Evolutionary conservation across 2,113 vertebrate genomes (phyloP), one percentile per base, ranked within the genome.

Genomic region (Salminus brasiliensis): DNA sequence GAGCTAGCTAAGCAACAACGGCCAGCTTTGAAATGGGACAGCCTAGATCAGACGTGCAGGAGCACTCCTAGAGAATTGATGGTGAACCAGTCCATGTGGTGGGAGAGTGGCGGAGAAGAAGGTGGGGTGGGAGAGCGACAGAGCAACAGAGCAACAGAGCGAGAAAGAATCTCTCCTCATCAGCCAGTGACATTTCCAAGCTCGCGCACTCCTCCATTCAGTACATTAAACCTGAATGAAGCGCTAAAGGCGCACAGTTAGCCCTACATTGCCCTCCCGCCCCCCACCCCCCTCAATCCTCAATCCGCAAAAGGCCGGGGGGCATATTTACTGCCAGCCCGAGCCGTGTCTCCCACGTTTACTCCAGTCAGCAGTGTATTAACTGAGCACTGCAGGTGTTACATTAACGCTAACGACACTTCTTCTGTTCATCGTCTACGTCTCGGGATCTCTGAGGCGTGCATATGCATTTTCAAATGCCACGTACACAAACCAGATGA

Each of bases 191-290:
- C 52, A 55, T 55, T 30, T 47, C 25, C 11, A 21, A n/a, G 21
- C 8, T 60, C 27, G 25, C 34, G 41, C 34, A 27, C 43, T 72
- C 69, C 43, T 72, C 69, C 30, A 70, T 49, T 45, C 68, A 29
- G 43, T 32, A 8, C 18, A 62, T 16, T 16, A 16, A 74, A 32
- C 25, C 45, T n/a, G 25, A 45, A 47, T 21, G 41, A 29, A 1
- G n/a, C 13, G 16, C 57, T n/a, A 15, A 27, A 55, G 52, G 52
- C 23, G 4, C 5, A 4, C 11, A 16, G 27, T 3, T 25, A 25
- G 34, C 16, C 34, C 18, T 8, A 36, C 49, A 39, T 16, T 23
- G 13, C 27, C 18, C 63, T 12, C 3, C 30, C 36, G 34, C 12
- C 10, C 15, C 34, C n/a, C 18, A 5, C 4, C 21, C 2, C 5